Evolutionary conservation across 2,113 vertebrate species (phyloP).

Genomic region (Pygoscelis adeliae): DNA sequence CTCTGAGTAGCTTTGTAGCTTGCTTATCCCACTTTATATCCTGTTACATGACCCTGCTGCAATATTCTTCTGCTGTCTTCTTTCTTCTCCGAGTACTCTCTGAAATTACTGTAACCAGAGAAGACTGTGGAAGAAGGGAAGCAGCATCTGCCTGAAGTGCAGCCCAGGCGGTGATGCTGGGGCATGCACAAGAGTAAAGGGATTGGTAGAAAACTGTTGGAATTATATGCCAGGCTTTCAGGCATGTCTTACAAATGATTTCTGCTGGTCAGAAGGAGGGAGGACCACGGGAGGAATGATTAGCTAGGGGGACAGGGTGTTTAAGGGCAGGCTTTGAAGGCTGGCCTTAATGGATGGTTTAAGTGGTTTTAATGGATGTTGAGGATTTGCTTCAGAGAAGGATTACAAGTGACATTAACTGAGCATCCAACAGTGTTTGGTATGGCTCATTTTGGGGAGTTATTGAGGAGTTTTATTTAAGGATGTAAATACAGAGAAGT

Average conservation of each 20-base stretch:
- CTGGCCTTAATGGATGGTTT: conserved; percentile 39
- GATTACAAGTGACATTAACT: conserved; percentile 27
- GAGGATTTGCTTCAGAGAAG: conserved; percentile 43
- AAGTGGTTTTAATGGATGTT: conserved; percentile 49
- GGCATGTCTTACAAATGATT: background rate
- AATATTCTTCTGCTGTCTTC: background rate
- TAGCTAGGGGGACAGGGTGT: background rate
- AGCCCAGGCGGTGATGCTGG: background rate
- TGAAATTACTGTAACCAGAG: background rate
- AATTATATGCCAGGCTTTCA: background rate
- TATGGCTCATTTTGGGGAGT: background rate
- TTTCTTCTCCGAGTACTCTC: background rate
- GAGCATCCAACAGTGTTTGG: background rate
- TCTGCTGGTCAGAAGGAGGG: background rate
- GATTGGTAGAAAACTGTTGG: background rate
- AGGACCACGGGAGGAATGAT: background rate
- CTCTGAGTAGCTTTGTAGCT: background rate
- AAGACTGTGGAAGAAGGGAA: background rate
- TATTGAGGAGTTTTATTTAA: conserved; percentile 44
- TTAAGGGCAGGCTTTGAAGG: conserved; percentile 12
- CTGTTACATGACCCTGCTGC: background rate
- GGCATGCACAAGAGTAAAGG: background rate
- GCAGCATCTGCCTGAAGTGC: background rate
- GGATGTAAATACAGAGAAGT: conserved; percentile 32
- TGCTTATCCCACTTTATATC: background rate